Percentiles rank a stretch among this genome's conserved stretches.
Conservation (phyloP, 2,888 invertebrate species). For the Empis stercorea region DNA sequence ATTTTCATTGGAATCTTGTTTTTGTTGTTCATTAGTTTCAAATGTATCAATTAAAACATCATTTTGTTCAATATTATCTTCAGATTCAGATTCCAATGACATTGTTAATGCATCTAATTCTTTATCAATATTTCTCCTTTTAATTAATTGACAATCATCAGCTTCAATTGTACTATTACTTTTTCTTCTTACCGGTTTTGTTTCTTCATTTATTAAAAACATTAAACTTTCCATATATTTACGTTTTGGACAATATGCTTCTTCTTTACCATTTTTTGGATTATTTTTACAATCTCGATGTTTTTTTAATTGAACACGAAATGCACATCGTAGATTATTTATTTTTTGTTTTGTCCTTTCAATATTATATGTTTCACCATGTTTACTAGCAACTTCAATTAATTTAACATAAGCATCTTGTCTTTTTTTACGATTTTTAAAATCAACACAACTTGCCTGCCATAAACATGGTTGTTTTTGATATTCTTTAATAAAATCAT, state of each 20-base stretch:
- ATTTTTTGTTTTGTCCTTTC: constrained; percentile 35
- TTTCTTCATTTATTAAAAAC: constrained; percentile 35
- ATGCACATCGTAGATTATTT: constrained; percentile 34
- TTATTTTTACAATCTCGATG: constrained; percentile 30
- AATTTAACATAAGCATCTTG: constrained; percentile 33
- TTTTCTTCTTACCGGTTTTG: background rate
- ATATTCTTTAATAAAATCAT: background rate
- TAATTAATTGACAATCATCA: background rate
- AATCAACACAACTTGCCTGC: constrained; percentile 33
- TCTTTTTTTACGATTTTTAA: constrained; percentile 29
- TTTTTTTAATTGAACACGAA: constrained; percentile 32
- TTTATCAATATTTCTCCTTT: background rate
- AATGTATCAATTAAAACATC: background rate
- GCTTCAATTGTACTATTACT: background rate
- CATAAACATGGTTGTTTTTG: constrained; percentile 16
- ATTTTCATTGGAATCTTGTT: no score
- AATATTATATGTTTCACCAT: constrained; percentile 34
- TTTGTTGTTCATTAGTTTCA: background rate
- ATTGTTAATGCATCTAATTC: background rate
- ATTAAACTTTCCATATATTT: constrained; percentile 33
- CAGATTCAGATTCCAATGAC: background rate
- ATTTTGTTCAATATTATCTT: background rate
- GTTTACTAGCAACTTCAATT: constrained; percentile 33
- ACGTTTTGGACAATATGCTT: constrained; percentile 32
- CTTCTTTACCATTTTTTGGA: constrained; percentile 29